Conservation (phyloP, 2,888 invertebrate genomes). For the Dolichopus griseipennis region DNA sequence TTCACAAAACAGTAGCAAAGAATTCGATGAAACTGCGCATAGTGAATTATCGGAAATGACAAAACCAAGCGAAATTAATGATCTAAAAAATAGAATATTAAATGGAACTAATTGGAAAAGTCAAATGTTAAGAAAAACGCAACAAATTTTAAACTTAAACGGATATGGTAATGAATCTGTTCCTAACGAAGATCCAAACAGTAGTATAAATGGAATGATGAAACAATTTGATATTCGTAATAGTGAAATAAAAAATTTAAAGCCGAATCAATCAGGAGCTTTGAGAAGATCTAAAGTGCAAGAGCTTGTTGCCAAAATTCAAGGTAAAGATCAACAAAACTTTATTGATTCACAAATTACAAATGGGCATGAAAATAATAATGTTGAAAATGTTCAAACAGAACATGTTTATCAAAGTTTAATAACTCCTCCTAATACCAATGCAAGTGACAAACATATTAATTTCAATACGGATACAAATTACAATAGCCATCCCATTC, state of each 20-base stretch:
- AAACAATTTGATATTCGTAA: constrained; percentile 28
- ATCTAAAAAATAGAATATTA: constrained; percentile 23
- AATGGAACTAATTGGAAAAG: constrained; percentile 24
- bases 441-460: not conserved
- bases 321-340: constrained; percentile 22
- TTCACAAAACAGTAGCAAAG: constrained; percentile 20
- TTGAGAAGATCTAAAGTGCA: constrained; percentile 30
- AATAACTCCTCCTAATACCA: not conserved
- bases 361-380: constrained; percentile 50
- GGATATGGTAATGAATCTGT: not conserved
- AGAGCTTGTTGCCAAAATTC: constrained; percentile 32
- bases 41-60: constrained; percentile 26
- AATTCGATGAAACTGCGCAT: constrained; percentile 19
- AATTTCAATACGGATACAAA: not conserved
- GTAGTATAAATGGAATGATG: constrained; percentile 20
- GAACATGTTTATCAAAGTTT: not conserved
- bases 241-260: constrained; percentile 27
- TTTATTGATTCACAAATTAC: constrained; percentile 45
- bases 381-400: constrained; percentile 25
- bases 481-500: constrained; percentile 21
- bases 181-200: not conserved
- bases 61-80: constrained; percentile 23
- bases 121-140: constrained; percentile 21
- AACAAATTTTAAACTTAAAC: constrained; percentile 15
- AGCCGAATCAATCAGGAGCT: constrained; percentile 29